Conservation (phyloP, 2,113 vertebrate genomes). For the Embiotoca jacksoni region DNA sequence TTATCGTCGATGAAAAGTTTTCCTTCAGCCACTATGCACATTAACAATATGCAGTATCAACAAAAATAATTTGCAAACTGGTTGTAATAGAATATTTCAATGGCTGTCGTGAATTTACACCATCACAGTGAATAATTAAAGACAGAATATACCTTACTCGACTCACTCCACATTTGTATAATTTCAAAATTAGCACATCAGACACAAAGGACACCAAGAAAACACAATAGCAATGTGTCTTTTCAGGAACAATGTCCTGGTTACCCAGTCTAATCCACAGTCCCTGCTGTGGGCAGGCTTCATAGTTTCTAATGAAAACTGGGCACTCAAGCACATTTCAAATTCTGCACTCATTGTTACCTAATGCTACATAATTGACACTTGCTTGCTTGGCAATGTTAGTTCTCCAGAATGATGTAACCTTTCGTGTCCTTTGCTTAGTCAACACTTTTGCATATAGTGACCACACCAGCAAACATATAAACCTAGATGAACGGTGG, state of each 20-base stretch:
- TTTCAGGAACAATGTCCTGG: background rate
- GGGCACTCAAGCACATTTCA: background rate
- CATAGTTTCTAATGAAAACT: background rate
- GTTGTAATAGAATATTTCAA: too few species aligned
- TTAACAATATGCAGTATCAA: too few species aligned
- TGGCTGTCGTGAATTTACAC: background rate
- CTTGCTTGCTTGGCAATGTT: conserved; percentile 10
- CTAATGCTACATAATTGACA: background rate
- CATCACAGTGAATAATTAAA: background rate
- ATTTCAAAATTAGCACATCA: background rate
- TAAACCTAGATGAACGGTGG: too few species aligned
- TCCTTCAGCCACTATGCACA: too few species aligned
- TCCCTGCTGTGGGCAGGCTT: background rate
- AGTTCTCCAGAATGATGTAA: conserved; percentile 14
- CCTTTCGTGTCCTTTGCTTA: background rate
- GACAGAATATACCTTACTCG: background rate
- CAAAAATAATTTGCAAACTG: too few species aligned
- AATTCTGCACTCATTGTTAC: conserved; percentile 1
- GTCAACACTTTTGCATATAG: background rate
- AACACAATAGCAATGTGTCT: background rate
- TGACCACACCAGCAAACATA: background rate
- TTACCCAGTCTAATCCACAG: background rate
- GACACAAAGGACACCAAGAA: background rate
- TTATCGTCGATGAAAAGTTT: too few species aligned
- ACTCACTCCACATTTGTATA: background rate